Evolutionary conservation across 2,888 invertebrate genomes (phyloP).

Genomic region (Protonemura montana): DNA sequence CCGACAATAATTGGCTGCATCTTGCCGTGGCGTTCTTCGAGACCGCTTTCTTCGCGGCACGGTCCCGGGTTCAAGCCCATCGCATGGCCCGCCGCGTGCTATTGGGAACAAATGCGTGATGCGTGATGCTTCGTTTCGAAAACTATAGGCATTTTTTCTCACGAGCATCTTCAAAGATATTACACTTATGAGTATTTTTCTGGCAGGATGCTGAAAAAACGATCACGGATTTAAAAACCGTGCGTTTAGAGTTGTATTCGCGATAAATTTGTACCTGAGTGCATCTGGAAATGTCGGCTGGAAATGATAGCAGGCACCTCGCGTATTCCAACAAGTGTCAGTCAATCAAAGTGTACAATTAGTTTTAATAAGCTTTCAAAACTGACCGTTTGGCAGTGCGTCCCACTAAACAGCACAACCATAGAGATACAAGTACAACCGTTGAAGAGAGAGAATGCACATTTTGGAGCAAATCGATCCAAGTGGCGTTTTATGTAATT

Average conservation of each 20-base stretch:
- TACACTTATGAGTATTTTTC: background rate
- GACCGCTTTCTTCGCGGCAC: background rate
- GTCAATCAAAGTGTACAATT: background rate
- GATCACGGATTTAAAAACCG: background rate
- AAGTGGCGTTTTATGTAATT: no score
- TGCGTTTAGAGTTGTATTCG: background rate
- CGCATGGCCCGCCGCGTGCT: background rate
- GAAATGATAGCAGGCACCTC: background rate
- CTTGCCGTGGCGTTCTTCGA: background rate
- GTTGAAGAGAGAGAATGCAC: no score
- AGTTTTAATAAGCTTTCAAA: background rate
- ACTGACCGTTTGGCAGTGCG: background rate
- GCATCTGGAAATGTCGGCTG: background rate
- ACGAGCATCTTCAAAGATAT: background rate
- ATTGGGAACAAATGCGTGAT: slow-evolving; percentile 26
- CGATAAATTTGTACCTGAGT: background rate
- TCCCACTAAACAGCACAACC: no score
- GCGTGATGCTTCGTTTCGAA: background rate
- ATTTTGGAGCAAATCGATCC: no score
- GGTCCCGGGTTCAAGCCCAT: slow-evolving; percentile 17
- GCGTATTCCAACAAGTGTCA: background rate
- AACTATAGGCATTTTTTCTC: background rate
- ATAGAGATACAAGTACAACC: no score
- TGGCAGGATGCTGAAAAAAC: background rate
- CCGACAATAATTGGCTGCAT: background rate